Percentiles rank a stretch among this genome's conserved stretches.
Conservation (phyloP, 2,113 vertebrate genomes). For the Bothrops jararaca region DNA sequence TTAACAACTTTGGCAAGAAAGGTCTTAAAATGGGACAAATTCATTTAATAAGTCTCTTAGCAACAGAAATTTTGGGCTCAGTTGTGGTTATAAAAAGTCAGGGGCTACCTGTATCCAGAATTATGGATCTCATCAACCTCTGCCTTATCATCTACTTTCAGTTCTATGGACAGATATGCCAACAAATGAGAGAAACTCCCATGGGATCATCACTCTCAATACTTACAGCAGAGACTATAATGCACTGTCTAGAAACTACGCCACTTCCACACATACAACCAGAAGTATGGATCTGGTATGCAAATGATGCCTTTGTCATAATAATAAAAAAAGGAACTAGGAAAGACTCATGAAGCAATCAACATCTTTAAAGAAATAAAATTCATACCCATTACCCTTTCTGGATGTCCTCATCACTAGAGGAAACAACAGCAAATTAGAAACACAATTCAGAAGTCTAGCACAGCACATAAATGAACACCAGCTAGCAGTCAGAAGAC, state of each 20-base stretch:
- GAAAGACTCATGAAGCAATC: not conserved
- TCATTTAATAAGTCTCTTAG: not conserved
- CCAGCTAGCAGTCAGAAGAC: not conserved
- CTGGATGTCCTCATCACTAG: not conserved
- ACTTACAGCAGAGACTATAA: not conserved
- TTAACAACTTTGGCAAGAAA: not conserved
- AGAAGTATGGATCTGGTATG: not conserved
- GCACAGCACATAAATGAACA: not conserved
- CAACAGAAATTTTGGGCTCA: not conserved
- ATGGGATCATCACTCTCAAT: not conserved
- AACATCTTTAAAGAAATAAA: not conserved
- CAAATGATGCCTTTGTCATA: not conserved
- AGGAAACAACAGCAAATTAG: not conserved
- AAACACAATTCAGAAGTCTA: not conserved
- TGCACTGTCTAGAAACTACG: not conserved
- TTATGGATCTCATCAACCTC: not conserved
- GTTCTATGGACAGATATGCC: not conserved
- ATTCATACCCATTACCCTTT: not conserved
- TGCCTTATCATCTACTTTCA: not conserved
- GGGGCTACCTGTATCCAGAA: not conserved
- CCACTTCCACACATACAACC: not conserved
- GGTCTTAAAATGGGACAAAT: not conserved
- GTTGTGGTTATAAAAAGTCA: not conserved
- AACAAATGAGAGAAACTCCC: not conserved
- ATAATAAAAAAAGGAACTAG: not conserved